Conservation (phyloP, 2,113 vertebrate genomes). For the Riparia riparia region DNA sequence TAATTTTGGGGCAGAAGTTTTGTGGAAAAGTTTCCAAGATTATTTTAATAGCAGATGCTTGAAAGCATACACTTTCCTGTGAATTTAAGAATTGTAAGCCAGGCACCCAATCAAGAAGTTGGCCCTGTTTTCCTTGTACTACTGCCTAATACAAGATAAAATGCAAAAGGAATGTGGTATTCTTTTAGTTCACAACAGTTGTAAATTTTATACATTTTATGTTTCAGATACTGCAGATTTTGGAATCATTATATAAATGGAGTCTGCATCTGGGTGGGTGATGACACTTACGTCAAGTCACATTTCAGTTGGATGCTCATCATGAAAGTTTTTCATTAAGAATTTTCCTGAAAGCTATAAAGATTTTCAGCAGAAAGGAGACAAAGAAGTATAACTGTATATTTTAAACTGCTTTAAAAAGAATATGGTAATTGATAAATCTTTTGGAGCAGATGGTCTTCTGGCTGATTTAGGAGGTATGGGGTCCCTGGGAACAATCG, state of each 20-base stretch:
- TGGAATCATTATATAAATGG: neutral
- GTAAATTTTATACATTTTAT: neutral
- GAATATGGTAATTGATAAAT: constrained; percentile 31
- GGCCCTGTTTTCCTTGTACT: neutral
- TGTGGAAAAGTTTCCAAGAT: neutral
- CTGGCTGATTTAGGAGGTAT: constrained; percentile 47
- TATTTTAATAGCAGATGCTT: neutral
- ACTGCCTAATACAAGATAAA: neutral
- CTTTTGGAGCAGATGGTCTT: constrained; percentile 64
- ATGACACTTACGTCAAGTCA: neutral
- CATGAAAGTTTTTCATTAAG: neutral
- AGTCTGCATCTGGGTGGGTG: neutral
- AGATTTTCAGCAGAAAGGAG: neutral
- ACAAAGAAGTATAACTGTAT: neutral
- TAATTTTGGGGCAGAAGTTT: neutral
- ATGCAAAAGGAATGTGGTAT: neutral
- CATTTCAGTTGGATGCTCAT: neutral
- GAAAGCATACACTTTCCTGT: neutral
- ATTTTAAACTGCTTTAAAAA: neutral
- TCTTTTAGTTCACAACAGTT: neutral
- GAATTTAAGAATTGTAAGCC: neutral
- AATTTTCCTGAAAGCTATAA: neutral
- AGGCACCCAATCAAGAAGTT: neutral
- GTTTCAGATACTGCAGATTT: neutral
- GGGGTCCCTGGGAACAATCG: constrained; percentile 54